Conservation (phyloP, 2,888 invertebrate genomes). For the Hipparchia sbordonii region DNA sequence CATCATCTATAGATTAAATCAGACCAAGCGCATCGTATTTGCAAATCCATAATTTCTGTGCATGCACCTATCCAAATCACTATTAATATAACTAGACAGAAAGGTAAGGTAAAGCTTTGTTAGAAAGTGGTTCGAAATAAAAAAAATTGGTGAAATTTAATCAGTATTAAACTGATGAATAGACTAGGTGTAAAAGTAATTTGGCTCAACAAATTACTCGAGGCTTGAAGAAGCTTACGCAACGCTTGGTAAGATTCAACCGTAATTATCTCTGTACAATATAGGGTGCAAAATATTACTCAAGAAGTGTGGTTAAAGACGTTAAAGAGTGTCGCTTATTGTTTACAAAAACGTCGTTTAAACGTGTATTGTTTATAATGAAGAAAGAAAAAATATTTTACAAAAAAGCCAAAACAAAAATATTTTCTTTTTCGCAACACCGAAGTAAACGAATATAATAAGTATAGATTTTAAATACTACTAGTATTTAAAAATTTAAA, state of each 20-base stretch:
- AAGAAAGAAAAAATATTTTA: too few relatives aligned
- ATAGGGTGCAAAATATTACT: conserved; percentile 31
- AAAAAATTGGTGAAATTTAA: background rate
- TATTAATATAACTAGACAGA: background rate
- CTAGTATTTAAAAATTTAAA: background rate
- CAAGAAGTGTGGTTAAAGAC: conserved; percentile 29
- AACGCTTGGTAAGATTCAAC: conserved; percentile 2
- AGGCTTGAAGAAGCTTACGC: background rate
- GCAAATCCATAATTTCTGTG: background rate
- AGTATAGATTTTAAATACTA: too few relatives aligned
- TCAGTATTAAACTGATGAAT: too few relatives aligned
- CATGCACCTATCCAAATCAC: background rate
- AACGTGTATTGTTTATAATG: background rate
- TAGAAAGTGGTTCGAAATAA: background rate
- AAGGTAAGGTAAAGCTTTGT: background rate
- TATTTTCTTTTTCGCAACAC: too few relatives aligned
- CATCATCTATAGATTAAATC: background rate
- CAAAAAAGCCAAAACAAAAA: too few relatives aligned
- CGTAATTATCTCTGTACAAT: conserved; percentile 28
- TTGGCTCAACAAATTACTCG: too few relatives aligned
- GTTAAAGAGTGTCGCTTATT: conserved; percentile 8
- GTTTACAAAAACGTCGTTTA: background rate
- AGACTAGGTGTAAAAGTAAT: too few relatives aligned
- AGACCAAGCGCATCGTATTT: background rate
- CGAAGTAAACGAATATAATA: too few relatives aligned